A percentile compares a stretch with the other conserved stretches of the same genome.
Evolutionary conservation across 2,113 vertebrate genomes (phyloP).

Genomic region (Pyxicephalus adspersus): DNA sequence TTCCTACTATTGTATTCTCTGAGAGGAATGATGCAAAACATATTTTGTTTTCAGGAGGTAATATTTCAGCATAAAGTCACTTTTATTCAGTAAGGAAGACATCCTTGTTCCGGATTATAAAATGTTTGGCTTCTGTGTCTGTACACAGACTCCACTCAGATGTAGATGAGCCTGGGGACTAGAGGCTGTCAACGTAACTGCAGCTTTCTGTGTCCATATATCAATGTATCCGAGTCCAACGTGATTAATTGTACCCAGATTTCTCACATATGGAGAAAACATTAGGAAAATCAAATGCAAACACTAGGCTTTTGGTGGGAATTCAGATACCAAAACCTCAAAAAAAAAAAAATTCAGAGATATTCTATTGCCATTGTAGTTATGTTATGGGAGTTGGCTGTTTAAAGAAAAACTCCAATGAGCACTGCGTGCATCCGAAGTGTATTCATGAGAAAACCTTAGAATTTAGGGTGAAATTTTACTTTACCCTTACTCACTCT

Average conservation of each 20-base stretch:
- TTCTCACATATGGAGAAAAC: constrained; percentile 44
- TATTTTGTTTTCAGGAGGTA: constrained; percentile 15
- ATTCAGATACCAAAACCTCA: constrained; percentile 35
- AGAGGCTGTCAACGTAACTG: constrained; percentile 21
- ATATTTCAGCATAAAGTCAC: constrained; percentile 28
- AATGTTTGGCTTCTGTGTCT: constrained; percentile 18
- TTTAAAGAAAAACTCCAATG: not conserved
- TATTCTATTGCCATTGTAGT: not conserved
- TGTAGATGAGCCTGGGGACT: constrained; percentile 13
- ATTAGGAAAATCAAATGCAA: constrained; percentile 33
- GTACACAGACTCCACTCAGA: constrained; percentile 19
- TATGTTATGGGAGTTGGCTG: not conserved
- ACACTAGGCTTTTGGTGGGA: constrained; percentile 11
- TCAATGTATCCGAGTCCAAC: constrained; percentile 31
- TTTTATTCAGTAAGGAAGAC: constrained; percentile 23
- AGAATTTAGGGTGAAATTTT: too few relatives aligned
- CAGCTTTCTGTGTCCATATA: constrained; percentile 31
- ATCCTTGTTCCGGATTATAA: constrained; percentile 27
- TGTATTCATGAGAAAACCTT: too few relatives aligned
- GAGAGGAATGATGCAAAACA: constrained; percentile 23
- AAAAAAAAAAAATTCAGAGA: not conserved
- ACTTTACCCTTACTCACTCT: too few relatives aligned
- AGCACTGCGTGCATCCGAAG: too few relatives aligned
- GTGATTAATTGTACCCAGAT: constrained; percentile 38
- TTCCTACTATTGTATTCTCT: not conserved